phyloP scores from a whole-genome alignment of 2,888 invertebrate species.

The Oxytorus armatus region DNA sequence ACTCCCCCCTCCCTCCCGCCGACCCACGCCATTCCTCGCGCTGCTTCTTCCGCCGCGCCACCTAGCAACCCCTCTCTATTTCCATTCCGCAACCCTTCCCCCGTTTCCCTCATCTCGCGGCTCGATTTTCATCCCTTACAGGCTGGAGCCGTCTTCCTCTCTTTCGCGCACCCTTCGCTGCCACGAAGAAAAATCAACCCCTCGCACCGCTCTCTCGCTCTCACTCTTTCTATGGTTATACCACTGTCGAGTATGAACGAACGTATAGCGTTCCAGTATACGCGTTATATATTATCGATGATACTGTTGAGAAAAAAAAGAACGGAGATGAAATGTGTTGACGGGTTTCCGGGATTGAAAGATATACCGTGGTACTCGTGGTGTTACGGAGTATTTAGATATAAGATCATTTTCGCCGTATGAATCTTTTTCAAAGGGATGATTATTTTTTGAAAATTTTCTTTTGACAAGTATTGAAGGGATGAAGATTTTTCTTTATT shows the following conservation, averaged over 20 bases:
- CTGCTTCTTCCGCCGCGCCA: conserved; percentile 68
- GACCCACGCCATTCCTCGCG: too few relatives aligned
- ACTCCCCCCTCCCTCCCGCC: conserved; percentile 67
- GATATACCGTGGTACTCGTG: too few relatives aligned
- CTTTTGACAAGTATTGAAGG: too few relatives aligned
- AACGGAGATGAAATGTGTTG: too few relatives aligned
- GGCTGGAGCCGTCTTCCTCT: conserved; percentile 47
- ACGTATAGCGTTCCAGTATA: not conserved
- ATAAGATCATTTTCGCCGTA: too few relatives aligned
- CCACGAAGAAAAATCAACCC: conserved; percentile 69
- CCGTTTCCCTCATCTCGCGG: conserved; percentile 47
- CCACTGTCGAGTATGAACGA: conserved; percentile 20
- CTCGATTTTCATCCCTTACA: conserved; percentile 62
- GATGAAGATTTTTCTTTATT: too few relatives aligned
- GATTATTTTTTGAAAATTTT: too few relatives aligned
- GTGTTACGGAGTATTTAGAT: too few relatives aligned
- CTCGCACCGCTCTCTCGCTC: conserved; percentile 45
- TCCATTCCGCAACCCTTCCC: conserved; percentile 71
- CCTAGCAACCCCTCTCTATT: conserved; percentile 76
- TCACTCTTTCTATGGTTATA: conserved; percentile 8
- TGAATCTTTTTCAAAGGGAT: too few relatives aligned
- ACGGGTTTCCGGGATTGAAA: too few relatives aligned
- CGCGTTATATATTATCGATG: not conserved
- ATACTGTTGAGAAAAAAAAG: too few relatives aligned
- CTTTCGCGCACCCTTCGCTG: conserved; percentile 68